Evolutionary conservation across 2,113 vertebrate genomes (phyloP).

Genomic region (Neoarius graeffei): DNA sequence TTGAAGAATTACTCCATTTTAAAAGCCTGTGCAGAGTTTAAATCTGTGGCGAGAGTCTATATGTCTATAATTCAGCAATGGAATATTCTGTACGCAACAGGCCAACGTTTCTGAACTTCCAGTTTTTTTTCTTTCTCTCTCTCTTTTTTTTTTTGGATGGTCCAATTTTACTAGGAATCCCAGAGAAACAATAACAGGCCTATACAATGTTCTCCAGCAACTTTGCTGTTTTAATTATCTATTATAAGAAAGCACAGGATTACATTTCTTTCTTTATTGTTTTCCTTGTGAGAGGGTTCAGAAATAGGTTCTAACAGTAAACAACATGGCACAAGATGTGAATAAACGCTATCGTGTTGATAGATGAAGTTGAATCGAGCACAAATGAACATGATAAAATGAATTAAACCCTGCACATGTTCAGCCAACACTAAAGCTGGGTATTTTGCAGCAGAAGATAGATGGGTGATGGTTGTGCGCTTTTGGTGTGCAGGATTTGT

Average conservation of each 20-base stretch:
- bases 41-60: background rate
- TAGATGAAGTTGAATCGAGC: background rate
- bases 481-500: background rate
- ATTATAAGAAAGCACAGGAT: background rate
- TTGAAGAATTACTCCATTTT: background rate
- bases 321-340: background rate
- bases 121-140: too few species aligned
- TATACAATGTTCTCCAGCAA: background rate
- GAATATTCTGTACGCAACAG: background rate
- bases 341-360: background rate
- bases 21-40: background rate
- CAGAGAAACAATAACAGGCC: background rate
- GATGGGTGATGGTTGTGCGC: background rate
- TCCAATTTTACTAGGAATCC: background rate
- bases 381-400: background rate
- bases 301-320: background rate
- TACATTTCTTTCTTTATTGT: background rate
- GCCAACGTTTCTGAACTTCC: slow-evolving; percentile 9
- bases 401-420: background rate
- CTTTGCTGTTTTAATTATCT: background rate
- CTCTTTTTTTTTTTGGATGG: background rate
- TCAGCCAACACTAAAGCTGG: background rate
- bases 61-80: background rate
- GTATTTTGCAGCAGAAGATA: background rate
- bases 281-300: background rate